These are phyloP conservation scores for Gambusia affinis DNA, from an alignment of 2,113 vertebrate species.

Conservation along the genomic window DNA sequence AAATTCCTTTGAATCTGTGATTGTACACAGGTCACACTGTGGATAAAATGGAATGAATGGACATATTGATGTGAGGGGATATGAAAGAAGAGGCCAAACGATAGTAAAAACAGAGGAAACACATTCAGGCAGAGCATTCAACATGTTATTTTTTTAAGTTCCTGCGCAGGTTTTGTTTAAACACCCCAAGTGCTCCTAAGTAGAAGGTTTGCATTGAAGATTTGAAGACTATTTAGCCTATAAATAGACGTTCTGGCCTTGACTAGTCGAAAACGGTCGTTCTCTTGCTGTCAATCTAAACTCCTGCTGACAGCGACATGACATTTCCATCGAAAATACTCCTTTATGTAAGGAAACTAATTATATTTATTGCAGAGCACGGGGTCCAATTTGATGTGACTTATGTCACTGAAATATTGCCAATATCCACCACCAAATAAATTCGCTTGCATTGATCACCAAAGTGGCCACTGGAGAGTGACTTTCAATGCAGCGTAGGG, in stretches of 20 bases:
- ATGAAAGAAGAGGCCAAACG: slow-evolving; percentile 63
- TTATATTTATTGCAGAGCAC: slow-evolving; percentile 45
- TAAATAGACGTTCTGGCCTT: slow-evolving; percentile 16
- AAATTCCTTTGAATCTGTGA: slow-evolving; percentile 61
- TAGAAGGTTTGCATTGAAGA: slow-evolving; percentile 1
- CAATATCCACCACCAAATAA: slow-evolving; percentile 70
- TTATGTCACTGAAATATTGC: slow-evolving; percentile 65
- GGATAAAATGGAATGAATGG: slow-evolving; percentile 63
- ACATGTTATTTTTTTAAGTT: slow-evolving; percentile 19
- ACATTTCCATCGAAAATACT: slow-evolving; percentile 12
- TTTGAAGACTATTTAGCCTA: slow-evolving; percentile 23
- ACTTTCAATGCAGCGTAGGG: slow-evolving; percentile 67
- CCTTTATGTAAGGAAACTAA: slow-evolving; percentile 46
- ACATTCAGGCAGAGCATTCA: slow-evolving; percentile 52
- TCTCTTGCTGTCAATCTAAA: slow-evolving; percentile 12
- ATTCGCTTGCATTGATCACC: slow-evolving; percentile 74
- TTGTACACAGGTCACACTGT: slow-evolving; percentile 61
- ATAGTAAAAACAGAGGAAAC: slow-evolving; percentile 50
- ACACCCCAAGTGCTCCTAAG: slow-evolving; percentile 20
- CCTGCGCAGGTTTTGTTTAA: slow-evolving; percentile 16
- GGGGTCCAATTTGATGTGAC: slow-evolving; percentile 49
- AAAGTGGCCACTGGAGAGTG: slow-evolving; percentile 77
- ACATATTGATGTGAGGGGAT: slow-evolving; percentile 63
- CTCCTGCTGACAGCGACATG: slow-evolving; percentile 3
- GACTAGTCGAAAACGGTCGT: slow-evolving; percentile 10